Conservation (phyloP, 2,888 invertebrate species). For the Clunio marinus region DNA sequence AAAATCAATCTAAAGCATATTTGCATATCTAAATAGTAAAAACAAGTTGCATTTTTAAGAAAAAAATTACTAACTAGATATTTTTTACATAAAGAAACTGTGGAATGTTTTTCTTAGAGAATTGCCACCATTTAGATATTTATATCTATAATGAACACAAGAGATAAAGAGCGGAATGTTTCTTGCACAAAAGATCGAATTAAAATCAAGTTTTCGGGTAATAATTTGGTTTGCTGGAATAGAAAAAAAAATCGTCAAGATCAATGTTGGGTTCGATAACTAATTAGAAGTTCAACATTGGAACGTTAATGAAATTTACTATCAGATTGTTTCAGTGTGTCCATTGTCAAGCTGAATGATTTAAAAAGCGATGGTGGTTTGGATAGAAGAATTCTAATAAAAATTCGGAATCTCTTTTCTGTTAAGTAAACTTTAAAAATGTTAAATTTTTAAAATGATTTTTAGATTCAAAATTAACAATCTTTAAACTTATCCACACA, state of each 20-base stretch:
- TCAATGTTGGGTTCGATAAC: not conserved
- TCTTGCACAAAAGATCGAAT: not conserved
- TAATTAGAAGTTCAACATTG: conserved; percentile 3
- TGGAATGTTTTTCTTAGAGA: not conserved
- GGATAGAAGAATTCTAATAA: too few species aligned
- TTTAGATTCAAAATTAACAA: too few species aligned
- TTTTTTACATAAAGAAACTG: not conserved
- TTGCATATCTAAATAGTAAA: not conserved
- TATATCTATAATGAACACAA: not conserved
- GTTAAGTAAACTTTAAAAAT: too few species aligned
- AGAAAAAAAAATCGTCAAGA: not conserved
- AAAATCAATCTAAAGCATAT: not conserved
- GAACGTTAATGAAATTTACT: not conserved
- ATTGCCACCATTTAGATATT: not conserved
- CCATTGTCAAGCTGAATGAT: too few species aligned
- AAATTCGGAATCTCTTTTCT: too few species aligned
- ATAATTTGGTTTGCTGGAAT: not conserved
- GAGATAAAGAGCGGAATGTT: conserved; percentile 6
- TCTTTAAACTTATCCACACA: too few species aligned
- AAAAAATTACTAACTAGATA: not conserved
- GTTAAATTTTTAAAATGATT: too few species aligned
- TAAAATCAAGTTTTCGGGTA: conserved; percentile 4
- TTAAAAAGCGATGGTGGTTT: too few species aligned
- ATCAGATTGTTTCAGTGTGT: too few species aligned
- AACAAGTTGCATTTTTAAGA: conserved; percentile 10